Conservation (phyloP, 2,797 vertebrate genomes). For the Enteromius viviparus region DNA sequence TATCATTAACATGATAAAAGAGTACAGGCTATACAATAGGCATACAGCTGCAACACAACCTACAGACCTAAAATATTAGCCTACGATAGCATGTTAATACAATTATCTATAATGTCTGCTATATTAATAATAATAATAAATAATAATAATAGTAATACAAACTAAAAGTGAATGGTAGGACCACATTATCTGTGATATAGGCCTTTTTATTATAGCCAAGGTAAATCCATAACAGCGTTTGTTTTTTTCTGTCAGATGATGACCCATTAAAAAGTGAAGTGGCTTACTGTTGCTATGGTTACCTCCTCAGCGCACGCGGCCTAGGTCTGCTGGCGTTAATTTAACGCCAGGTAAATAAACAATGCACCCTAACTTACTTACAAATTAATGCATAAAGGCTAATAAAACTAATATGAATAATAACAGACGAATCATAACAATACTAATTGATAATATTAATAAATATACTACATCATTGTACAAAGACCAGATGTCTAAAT, state of each 20-base stretch:
- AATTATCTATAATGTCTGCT: background rate
- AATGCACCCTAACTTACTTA: background rate
- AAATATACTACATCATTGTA: background rate
- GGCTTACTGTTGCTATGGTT: background rate
- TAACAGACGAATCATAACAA: background rate
- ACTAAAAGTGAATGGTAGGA: background rate
- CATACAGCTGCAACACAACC: background rate
- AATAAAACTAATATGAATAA: background rate
- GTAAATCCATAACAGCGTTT: background rate
- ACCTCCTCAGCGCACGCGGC: background rate
- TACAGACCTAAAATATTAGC: background rate
- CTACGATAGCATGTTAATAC: background rate
- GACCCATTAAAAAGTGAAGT: background rate
- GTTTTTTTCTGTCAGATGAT: background rate
- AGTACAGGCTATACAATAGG: background rate
- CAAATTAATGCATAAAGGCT: background rate
- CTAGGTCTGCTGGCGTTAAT: background rate
- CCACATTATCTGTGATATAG: background rate
- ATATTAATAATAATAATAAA: background rate
- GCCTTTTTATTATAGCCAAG: background rate
- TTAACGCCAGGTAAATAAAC: background rate
- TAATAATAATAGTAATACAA: background rate
- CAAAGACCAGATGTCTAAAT: conserved; percentile 30
- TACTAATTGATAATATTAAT: background rate
- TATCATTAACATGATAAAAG: background rate